phyloP scores from a whole-genome alignment of 2,888 invertebrate species.

The Pollenia labialis region DNA sequence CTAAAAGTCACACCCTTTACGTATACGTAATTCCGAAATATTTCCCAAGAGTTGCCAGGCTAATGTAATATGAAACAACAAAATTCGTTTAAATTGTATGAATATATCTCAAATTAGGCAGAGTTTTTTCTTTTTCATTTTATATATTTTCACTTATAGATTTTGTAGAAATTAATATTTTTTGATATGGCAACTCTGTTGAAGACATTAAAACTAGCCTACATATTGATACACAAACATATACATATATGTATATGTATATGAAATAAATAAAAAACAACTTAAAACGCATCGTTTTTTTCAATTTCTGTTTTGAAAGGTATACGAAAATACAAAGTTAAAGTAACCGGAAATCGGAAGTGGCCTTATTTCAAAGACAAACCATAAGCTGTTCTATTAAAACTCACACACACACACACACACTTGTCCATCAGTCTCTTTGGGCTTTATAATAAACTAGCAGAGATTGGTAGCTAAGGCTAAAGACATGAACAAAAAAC shows the following conservation, averaged over 20 bases:
- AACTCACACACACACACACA: slow-evolving; percentile 21
- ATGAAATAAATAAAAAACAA: not conserved
- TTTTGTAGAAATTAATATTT: no score
- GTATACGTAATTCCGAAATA: not conserved
- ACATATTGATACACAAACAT: not conserved
- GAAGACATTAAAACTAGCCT: not conserved
- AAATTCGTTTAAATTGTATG: not conserved
- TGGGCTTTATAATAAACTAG: slow-evolving; percentile 30
- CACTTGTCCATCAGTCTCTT: not conserved
- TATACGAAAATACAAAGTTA: slow-evolving; percentile 42
- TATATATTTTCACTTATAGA: no score
- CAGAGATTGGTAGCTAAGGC: slow-evolving; percentile 42
- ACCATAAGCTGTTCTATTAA: slow-evolving; percentile 60
- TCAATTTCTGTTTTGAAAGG: slow-evolving; percentile 19
- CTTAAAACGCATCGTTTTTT: not conserved
- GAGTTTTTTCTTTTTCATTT: no score
- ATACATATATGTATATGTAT: not conserved
- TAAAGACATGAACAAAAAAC: slow-evolving; percentile 19
- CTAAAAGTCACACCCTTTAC: not conserved
- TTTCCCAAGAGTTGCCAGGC: not conserved
- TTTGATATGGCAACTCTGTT: no score
- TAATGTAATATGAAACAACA: not conserved
- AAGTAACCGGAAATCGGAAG: slow-evolving; percentile 73
- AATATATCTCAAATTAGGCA: not conserved
- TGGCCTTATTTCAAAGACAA: slow-evolving; percentile 72